Conservation (phyloP, 2,797 vertebrate species). For the Vireo griseus region DNA sequence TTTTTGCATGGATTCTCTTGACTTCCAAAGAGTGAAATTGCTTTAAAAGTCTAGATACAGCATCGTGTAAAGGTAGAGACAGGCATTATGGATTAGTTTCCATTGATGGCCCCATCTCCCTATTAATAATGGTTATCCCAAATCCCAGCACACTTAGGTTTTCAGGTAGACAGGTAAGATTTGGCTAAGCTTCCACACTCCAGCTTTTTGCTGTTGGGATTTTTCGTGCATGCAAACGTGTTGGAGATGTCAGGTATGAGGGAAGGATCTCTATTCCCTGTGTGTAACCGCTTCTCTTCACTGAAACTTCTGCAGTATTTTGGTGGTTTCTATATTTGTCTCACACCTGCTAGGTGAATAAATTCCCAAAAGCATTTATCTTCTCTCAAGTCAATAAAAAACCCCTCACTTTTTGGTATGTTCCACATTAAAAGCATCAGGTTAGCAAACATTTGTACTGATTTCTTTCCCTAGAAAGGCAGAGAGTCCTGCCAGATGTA, state of each 20-base stretch:
- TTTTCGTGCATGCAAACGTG: neutral
- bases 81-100: neutral
- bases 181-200: neutral
- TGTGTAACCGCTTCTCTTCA: neutral
- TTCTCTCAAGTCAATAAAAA: neutral
- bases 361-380: neutral
- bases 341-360: neutral
- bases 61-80: neutral
- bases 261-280: fast-evolving
- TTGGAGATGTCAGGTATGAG: neutral
- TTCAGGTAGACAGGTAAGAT: neutral
- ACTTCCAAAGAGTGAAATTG: constrained; percentile 23
- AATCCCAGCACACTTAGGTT: neutral
- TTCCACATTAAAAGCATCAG: neutral
- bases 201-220: neutral
- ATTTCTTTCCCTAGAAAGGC: neutral
- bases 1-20: constrained; percentile 33
- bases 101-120: neutral
- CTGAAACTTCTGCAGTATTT: fast-evolving
- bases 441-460: neutral
- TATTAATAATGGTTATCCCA: neutral
- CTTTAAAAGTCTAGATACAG: constrained; percentile 21
- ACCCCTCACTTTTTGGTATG: fast-evolving
- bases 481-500: neutral
- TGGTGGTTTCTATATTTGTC: neutral